Evolutionary conservation across 2,888 invertebrate species (phyloP), one percentile per base, ranked within the genome.

Genomic region (Stegophylla sp.): DNA sequence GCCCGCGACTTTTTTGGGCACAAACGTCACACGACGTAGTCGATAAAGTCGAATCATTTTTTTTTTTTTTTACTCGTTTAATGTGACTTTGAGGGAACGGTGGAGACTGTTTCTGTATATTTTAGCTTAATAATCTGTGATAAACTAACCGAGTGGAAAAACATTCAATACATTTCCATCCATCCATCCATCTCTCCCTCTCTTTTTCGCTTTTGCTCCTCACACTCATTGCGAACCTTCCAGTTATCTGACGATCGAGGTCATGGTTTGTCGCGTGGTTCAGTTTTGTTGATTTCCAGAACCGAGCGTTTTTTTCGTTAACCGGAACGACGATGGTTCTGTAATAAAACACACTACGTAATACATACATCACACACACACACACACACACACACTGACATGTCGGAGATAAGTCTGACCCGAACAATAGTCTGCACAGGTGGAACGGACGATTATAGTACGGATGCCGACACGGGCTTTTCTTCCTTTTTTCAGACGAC

Each of bases 131-230:
- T 61, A 51, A n/a, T 28, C 34, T 13, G 13, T 17, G 63, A 74
- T 63, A 23, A 48, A 51, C 63, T 63, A 51, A 75, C 63, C 34
- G 74, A 75, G 63, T 15, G 41, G 74, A 64, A 64, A 61, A 75
- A 51, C 74, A 63, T 34, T 74, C 20, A 1, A 51, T 23, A 63
- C 7, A 10, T 17, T 59, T 59, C n/a, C n/a, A 20, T n/a, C n/a
- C n/a, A n/a, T n/a, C n/a, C n/a, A n/a, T n/a, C n/a, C n/a, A n/a
- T n/a, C n/a, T n/a, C n/a, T n/a, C n/a, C n/a, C n/a, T n/a, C n/a
- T n/a, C n/a, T n/a, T n/a, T n/a, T n/a, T n/a, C n/a, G n/a, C n/a
- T n/a, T n/a, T n/a, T 7, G 34, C 34, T 34, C 34, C 34, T 34
- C 34, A 34, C 34, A 5, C 34, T 34, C 34, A 34, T 34, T 7